Evolutionary conservation across 2,888 invertebrate species (phyloP), one percentile per base, ranked within the genome.

Genomic region (Ypsolopha scabrella): DNA sequence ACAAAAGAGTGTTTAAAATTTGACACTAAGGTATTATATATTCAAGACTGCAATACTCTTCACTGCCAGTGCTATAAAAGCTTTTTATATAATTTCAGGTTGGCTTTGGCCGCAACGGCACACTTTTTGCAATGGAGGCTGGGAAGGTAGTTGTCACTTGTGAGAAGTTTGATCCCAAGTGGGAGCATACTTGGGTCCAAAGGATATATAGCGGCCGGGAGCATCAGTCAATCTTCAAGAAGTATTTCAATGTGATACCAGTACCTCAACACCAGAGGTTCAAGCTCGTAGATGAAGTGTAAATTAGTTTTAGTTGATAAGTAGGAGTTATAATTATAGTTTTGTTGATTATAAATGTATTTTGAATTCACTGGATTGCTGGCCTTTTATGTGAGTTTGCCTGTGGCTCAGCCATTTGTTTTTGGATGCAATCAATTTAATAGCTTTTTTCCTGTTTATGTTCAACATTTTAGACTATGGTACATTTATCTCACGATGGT

Each of bases 191-290:
- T 0, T 93, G 94, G 92, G 86, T 95, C 36, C 87, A 90, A 64
- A 75, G 89, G 55, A 73, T 89, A 64, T 92, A 94, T 70, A 85
- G 80, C 0, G 90, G 90, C 0, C 81, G 93, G 52, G 81, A 91
- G 62, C 80, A 88, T 1, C 89, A 90, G 59, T 87, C 83, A 1
- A 92, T 95, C 57, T 90, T 91, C 63, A 97, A 96, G 71, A 95
- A 95, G 67, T 94, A 95, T 70, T 94, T 90, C 60, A 93, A 97
- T 83, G 89, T 97, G 39, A 88, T 97, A 60, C 92, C 96, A 0
- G 85, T 91, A 54, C 90, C 91, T 34, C 92, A 95, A 58, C 94
- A 94, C 68, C 89, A 91, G 52, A 88, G 90, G 60, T 97, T 97
- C 70, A 93, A 90, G 67, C 82, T 95, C 49, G 80, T 95, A 41